Base-by-base conservation (phyloP, 2,797 vertebrate species). In the Platyrinchus mystaceus region DNA sequence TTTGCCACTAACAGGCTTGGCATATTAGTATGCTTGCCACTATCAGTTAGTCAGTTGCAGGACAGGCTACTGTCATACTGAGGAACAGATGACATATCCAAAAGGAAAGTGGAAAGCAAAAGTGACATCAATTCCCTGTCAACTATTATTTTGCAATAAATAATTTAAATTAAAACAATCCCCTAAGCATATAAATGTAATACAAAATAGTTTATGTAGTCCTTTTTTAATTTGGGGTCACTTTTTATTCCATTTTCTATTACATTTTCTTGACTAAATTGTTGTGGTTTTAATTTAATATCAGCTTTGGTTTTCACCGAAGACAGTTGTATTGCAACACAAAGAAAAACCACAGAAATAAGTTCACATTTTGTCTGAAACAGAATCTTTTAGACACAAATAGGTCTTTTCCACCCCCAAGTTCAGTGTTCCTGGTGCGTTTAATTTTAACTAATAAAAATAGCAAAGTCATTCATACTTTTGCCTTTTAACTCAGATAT, bases 31-130 rank as follows among this genome's bases (percentile, higher is more conserved):
- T 91, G 93, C 94, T 97, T 97, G 93, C 96, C 96, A 88, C 80
- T 83, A 67, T 77, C 85, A 97, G 66, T 82, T 85, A 89, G 95
- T 97, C 93, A 96, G 87, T 93, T 93, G 84, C 94, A 95, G 93
- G 90, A 96, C 82, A 52, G 28, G 28, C 50, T 30, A 94, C 84
- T 96, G 95, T 96, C 92, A 82, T 58, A 89, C 79, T 84, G 82
- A 97, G 96, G 93, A 97, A 97, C 67, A 96, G 95, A 95, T 90
- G 79, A 93, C 90, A 95, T 95, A 81, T 94, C 90, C 89, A 97
- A 94, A 66, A 96, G 93, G 94, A 97, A 98, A 94, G 9, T 94
- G 92, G 89, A 92, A 97, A 97, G 96, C 84, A 82, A 94, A 97
- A 96, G 77, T 95, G 95, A 85, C 93, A 95, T 94, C 94, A 97